phyloP scores from a whole-genome alignment of 2,113 vertebrate species.

The Equus quagga region DNA sequence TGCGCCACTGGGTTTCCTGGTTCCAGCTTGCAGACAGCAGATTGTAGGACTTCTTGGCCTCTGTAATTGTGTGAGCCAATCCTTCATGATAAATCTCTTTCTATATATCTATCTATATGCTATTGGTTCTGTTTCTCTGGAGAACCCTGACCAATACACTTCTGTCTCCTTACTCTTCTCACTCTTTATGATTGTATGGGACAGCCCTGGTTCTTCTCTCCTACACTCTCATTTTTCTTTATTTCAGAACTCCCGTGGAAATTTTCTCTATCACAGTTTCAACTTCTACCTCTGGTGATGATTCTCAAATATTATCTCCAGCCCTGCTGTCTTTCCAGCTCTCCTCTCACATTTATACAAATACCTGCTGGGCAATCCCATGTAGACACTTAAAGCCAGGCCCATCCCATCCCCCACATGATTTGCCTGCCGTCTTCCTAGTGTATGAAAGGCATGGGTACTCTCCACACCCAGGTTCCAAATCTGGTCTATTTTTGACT shows the following conservation, averaged over 20 bases:
- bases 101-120: not conserved
- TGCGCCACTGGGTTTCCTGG: not conserved
- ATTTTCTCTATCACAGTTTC: not conserved
- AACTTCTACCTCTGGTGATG: not conserved
- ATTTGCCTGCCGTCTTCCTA: not conserved
- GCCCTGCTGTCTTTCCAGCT: not conserved
- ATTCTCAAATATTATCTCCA: not conserved
- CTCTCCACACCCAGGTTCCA: not conserved
- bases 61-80: not conserved
- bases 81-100: not conserved
- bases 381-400: not conserved
- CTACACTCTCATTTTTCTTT: not conserved
- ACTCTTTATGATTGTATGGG: not conserved
- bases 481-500: not conserved
- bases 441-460: not conserved
- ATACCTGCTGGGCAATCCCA: not conserved
- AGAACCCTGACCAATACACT: not conserved
- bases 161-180: not conserved
- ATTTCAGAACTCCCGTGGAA: not conserved
- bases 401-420: accelerated
- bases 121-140: not conserved
- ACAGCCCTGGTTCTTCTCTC: not conserved
- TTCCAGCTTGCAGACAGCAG: not conserved
- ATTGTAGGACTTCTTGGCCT: not conserved
- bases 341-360: not conserved